Evolutionary conservation across 1,140 invertebrate genomes (phyloP).

Genomic region (Magallana angulata): DNA sequence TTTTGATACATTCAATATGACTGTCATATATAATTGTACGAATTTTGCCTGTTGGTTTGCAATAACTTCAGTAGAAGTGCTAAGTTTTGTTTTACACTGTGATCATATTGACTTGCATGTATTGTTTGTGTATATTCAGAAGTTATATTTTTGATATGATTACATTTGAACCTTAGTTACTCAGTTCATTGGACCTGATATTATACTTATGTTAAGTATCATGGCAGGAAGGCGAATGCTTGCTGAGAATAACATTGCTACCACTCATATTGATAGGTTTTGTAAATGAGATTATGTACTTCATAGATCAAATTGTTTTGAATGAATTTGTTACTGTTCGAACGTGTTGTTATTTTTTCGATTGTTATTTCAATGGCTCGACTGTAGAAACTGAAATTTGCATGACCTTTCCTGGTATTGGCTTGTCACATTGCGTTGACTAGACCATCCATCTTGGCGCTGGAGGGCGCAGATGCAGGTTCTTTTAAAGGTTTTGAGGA

Average conservation of each 20-base stretch:
- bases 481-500: too few relatives aligned
- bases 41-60: too few relatives aligned
- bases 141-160: conserved; percentile 33
- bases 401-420: too few relatives aligned
- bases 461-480: too few relatives aligned
- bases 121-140: conserved; percentile 9
- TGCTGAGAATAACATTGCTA: not conserved
- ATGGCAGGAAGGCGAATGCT: not conserved
- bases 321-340: conserved; percentile 18
- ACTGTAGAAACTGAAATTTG: too few relatives aligned
- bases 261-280: not conserved
- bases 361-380: too few relatives aligned
- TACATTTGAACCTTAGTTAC: not conserved
- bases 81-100: not conserved
- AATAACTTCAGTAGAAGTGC: too few relatives aligned
- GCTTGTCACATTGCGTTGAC: too few relatives aligned
- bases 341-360: not conserved
- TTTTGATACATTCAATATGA: too few relatives aligned
- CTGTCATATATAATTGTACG: too few relatives aligned
- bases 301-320: conserved; percentile 20
- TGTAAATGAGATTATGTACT: conserved; percentile 14
- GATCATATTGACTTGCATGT: not conserved
- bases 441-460: too few relatives aligned
- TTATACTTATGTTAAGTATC: conserved; percentile 9
- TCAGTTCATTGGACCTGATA: conserved; percentile 10